Conservation (phyloP, 2,888 invertebrate species). For the Adineta ricciae region DNA sequence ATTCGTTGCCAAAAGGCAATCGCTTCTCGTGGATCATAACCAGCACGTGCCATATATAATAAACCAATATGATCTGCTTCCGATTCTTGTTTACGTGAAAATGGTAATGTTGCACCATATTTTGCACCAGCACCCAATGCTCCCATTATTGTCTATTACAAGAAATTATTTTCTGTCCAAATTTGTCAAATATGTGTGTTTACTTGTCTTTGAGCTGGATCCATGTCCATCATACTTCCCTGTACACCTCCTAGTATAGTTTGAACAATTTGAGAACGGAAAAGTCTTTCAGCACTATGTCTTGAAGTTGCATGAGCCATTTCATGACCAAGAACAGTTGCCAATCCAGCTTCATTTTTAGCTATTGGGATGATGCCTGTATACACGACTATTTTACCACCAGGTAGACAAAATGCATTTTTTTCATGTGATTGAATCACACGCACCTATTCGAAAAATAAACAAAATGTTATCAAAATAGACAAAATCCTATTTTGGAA, state of each 20-base stretch:
- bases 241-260: background rate
- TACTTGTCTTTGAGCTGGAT: background rate
- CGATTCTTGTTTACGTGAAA: background rate
- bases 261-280: background rate
- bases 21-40: conserved; percentile 1
- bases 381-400: background rate
- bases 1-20: conserved; percentile 4
- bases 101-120: conserved; percentile 5
- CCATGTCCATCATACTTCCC: background rate
- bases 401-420: conserved; percentile 11
- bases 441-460: background rate
- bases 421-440: background rate
- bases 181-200: background rate
- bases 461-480: too few relatives aligned
- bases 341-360: conserved; percentile 2
- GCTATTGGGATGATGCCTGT: conserved; percentile 11
- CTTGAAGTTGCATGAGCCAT: conserved; percentile 19
- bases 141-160: background rate
- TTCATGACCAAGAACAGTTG: conserved; percentile 6
- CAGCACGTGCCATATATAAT: conserved; percentile 17
- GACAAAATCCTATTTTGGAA: background rate
- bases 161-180: background rate
- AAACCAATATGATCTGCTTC: conserved; percentile 18
- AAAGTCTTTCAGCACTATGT: background rate
- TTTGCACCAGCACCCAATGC: conserved; percentile 5